phyloP scores from a whole-genome alignment of 2,888 invertebrate genomes.

The Cheiracanthium punctorium region DNA sequence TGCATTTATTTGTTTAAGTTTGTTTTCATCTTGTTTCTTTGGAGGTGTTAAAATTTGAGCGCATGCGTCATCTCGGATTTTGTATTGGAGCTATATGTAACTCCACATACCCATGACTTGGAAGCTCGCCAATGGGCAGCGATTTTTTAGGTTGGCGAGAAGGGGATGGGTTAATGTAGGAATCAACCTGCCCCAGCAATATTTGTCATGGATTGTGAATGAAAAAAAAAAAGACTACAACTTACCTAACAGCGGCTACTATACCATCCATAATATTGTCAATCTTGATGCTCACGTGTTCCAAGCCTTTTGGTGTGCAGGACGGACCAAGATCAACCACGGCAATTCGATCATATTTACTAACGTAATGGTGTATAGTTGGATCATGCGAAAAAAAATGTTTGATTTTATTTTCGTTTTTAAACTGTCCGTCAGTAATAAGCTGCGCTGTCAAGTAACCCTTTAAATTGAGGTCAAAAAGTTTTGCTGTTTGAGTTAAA shows the following conservation, averaged over 20 bases:
- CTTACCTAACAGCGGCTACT: background rate
- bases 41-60: too few species aligned
- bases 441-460: background rate
- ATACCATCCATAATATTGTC: slow-evolving; percentile 3
- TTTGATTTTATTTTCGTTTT: background rate
- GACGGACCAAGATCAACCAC: background rate
- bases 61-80: too few species aligned
- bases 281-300: background rate
- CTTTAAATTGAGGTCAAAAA: background rate
- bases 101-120: too few species aligned
- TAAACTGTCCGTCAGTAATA: background rate
- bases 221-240: background rate
- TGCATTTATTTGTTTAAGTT: too few species aligned
- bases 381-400: background rate
- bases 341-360: background rate
- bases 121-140: too few species aligned
- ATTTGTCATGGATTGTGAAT: too few species aligned
- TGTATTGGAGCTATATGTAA: too few species aligned
- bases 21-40: too few species aligned
- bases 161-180: too few species aligned
- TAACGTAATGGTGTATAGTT: background rate
- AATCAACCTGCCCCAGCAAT: too few species aligned
- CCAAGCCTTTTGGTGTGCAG: background rate
- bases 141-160: too few species aligned
- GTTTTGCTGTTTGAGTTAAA: background rate